Evolutionary conservation across 2,888 invertebrate species (phyloP).

Genomic region (Hermaeophaga mercurialis): DNA sequence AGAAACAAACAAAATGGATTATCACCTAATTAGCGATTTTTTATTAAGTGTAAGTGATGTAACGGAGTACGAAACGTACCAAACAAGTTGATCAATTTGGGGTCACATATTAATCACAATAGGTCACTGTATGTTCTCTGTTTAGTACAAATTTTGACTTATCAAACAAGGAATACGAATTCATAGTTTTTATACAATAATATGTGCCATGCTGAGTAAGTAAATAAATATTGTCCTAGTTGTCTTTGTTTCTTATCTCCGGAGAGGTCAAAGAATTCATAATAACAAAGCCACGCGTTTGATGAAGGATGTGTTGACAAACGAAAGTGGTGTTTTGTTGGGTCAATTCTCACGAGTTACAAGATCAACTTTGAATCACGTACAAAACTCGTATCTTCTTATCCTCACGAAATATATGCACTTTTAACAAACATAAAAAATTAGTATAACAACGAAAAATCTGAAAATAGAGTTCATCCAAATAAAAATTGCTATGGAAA

Average conservation of each 20-base stretch:
- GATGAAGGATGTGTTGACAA: constrained; percentile 5
- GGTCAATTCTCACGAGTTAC: neutral
- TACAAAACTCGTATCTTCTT: too few relatives aligned
- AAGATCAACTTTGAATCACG: constrained; percentile 6
- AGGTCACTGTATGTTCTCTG: constrained; percentile 10
- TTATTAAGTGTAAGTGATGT: too few relatives aligned
- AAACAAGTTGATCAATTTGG: constrained; percentile 6
- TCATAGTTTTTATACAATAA: neutral
- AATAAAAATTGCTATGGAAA: too few relatives aligned
- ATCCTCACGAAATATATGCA: too few relatives aligned
- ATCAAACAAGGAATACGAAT: constrained; percentile 15
- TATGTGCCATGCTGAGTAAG: constrained; percentile 21
- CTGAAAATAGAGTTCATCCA: too few relatives aligned
- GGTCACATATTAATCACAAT: constrained; percentile 2
- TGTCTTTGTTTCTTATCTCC: constrained; percentile 28
- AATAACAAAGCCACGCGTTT: constrained; percentile 19
- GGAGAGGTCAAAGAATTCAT: constrained; percentile 23
- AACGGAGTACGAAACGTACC: too few relatives aligned
- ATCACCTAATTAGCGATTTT: too few relatives aligned
- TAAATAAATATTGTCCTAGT: constrained; percentile 35
- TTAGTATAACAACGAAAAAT: too few relatives aligned
- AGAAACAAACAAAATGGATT: too few relatives aligned
- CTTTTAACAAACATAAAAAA: too few relatives aligned
- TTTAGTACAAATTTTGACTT: constrained; percentile 5
- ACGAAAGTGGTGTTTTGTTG: neutral